Conservation (phyloP, 2,113 vertebrate species). For the Condylura cristata region DNA sequence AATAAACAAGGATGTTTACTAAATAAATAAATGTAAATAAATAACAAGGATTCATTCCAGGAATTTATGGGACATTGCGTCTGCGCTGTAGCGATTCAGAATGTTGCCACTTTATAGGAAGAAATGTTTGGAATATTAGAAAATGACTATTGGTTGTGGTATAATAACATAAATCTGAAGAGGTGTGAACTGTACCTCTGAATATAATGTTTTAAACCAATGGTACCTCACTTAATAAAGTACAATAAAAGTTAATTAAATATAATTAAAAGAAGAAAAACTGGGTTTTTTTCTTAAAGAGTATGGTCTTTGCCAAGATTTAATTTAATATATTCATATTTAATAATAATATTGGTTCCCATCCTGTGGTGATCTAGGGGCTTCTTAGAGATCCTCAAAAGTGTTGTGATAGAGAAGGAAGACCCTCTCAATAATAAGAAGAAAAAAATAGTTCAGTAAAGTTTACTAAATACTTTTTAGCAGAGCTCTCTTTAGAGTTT, state of each 20-base stretch:
- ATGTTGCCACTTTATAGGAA: not conserved
- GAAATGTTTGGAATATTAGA: conserved; percentile 1
- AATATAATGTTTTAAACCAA: too few species aligned
- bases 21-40: too few species aligned
- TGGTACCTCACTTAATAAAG: too few species aligned
- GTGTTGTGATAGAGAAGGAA: not conserved
- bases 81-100: not conserved
- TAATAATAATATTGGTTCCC: not conserved
- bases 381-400: not conserved
- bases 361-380: not conserved
- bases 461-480: not conserved
- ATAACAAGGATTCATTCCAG: not conserved
- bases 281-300: not conserved
- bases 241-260: too few species aligned
- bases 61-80: not conserved
- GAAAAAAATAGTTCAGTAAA: conserved; percentile 2
- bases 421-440: not conserved
- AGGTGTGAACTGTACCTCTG: too few species aligned
- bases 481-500: not conserved
- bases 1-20: too few species aligned
- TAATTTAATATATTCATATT: not conserved
- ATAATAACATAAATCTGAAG: too few species aligned
- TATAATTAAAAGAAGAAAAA: too few species aligned
- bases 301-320: not conserved
- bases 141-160: not conserved